These are phyloP conservation scores for Naso thynnoides DNA, from an alignment of 2,797 vertebrate species.

Conservation along the genomic window DNA sequence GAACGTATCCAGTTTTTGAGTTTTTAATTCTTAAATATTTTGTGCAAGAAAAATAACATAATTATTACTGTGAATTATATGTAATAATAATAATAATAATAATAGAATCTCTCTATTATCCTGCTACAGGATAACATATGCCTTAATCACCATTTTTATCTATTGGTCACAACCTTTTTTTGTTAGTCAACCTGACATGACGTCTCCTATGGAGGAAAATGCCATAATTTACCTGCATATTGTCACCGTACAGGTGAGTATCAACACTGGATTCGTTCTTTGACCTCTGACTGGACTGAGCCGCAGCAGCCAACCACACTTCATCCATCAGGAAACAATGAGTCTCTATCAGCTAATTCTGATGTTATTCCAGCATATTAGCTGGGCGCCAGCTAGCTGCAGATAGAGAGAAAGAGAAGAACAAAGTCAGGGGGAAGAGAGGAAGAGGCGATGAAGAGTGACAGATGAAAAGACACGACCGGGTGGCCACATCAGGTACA, in stretches of 20 bases:
- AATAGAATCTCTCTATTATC: too few relatives aligned
- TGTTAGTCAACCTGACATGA: neutral
- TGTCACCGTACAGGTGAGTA: neutral
- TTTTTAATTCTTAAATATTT: too few relatives aligned
- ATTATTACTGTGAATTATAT: too few relatives aligned
- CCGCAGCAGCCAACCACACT: neutral
- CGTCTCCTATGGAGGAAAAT: neutral
- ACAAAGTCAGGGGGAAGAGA: neutral
- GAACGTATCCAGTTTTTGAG: too few relatives aligned
- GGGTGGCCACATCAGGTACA: neutral
- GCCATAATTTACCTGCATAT: neutral
- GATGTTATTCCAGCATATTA: constrained; percentile 3
- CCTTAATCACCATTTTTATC: too few relatives aligned
- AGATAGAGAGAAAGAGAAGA: constrained; percentile 3
- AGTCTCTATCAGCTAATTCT: constrained; percentile 8
- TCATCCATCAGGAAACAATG: neutral
- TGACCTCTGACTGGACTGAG: neutral
- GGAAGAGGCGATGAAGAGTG: constrained; percentile 14
- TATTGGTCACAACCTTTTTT: neutral
- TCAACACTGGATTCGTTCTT: neutral
- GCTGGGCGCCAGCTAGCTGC: constrained; percentile 18
- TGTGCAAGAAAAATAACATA: too few relatives aligned
- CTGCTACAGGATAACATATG: too few relatives aligned
- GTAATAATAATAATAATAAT: too few relatives aligned
- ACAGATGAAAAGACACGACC: constrained; percentile 19